These are phyloP conservation scores for Pseudomyrmex concolor DNA, from an alignment of 1,140 invertebrate genomes.

Conservation along the genomic window DNA sequence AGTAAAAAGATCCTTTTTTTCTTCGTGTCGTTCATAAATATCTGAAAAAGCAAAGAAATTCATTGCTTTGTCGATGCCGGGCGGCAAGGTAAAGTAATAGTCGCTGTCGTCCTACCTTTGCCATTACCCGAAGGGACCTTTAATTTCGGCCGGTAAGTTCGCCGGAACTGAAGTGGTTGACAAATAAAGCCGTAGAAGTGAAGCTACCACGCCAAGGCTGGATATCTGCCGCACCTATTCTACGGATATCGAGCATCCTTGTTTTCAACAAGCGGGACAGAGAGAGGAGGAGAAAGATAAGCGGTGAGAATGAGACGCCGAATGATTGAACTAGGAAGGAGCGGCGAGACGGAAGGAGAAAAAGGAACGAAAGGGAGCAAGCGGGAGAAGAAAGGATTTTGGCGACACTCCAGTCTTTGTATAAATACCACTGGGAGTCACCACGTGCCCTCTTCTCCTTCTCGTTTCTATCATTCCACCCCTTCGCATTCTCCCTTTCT, in stretches of 20 bases:
- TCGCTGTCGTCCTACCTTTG: conserved; percentile 30
- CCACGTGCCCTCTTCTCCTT: conserved; percentile 49
- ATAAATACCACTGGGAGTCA: conserved; percentile 82
- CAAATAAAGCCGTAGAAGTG: conserved; percentile 76
- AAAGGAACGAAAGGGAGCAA: conserved; percentile 75
- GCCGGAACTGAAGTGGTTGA: conserved; percentile 71
- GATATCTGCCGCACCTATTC: conserved; percentile 63
- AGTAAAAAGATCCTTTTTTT: neutral
- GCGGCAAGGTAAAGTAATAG: conserved; percentile 53
- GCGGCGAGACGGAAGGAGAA: conserved; percentile 36
- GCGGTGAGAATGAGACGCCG: conserved; percentile 25
- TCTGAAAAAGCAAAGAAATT: conserved; percentile 30
- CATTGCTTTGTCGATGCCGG: conserved; percentile 22
- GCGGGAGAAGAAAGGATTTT: conserved; percentile 82
- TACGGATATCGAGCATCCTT: conserved; percentile 69
- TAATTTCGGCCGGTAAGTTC: conserved; percentile 70
- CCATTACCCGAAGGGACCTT: conserved; percentile 72
- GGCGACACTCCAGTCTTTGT: conserved; percentile 82
- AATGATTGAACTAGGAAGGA: conserved; percentile 43
- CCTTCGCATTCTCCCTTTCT: neutral
- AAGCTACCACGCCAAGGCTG: conserved; percentile 67
- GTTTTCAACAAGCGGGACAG: conserved; percentile 42
- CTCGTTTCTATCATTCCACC: neutral
- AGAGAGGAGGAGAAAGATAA: conserved; percentile 26
- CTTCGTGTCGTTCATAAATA: neutral